These are phyloP conservation scores for Spilarctia lutea DNA, from an alignment of 2,888 invertebrate species.

Conservation along the genomic window DNA sequence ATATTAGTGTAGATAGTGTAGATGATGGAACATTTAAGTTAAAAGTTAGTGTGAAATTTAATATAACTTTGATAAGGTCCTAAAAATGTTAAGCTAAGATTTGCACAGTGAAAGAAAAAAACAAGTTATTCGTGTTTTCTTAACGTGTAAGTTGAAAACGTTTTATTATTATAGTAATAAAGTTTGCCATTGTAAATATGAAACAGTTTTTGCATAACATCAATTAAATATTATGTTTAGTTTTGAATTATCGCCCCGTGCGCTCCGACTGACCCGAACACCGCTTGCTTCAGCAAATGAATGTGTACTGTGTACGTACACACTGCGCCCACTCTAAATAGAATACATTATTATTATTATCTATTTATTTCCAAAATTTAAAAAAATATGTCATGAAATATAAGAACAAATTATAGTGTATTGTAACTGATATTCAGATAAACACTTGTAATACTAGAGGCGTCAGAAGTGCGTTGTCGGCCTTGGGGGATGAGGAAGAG, in stretches of 20 bases:
- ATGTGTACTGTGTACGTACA: constrained; percentile 51
- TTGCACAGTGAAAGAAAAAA: not conserved
- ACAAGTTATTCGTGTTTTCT: not conserved
- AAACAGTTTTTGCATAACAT: not conserved
- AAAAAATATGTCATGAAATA: no score
- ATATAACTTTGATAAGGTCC: not conserved
- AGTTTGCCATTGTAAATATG: not conserved
- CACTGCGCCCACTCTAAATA: constrained; percentile 25
- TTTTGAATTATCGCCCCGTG: constrained; percentile 35
- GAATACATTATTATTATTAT: constrained; percentile 17
- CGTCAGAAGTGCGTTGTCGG: no score
- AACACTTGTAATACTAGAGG: no score
- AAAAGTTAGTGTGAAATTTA: not conserved
- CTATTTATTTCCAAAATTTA: no score
- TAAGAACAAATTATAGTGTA: no score
- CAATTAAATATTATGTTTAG: not conserved
- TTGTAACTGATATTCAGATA: no score
- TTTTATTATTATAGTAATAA: not conserved
- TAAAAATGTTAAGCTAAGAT: not conserved
- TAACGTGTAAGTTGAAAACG: not conserved
- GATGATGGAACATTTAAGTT: not conserved
- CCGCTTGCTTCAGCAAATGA: constrained; percentile 57
- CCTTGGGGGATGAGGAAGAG: no score
- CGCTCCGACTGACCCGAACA: constrained; percentile 49
- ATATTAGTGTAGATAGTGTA: no score